These are phyloP conservation scores for Polia nebulosa DNA, from an alignment of 2,888 invertebrate species.

Conservation along the genomic window DNA sequence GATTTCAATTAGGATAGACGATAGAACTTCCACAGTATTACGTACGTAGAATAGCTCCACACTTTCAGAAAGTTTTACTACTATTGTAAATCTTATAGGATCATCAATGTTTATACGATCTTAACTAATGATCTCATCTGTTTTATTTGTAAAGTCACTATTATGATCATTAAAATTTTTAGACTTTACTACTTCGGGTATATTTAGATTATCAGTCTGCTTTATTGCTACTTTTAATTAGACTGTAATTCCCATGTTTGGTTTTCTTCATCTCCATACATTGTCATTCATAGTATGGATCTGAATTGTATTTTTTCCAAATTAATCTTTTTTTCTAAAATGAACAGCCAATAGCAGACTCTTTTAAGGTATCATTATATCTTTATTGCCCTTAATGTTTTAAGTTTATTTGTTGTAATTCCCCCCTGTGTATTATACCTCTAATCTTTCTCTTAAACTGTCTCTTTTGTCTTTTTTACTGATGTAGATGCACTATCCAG, in stretches of 20 bases:
- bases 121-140: slow-evolving; percentile 50
- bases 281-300: slow-evolving; percentile 55
- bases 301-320: slow-evolving; percentile 20
- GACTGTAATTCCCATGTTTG: slow-evolving; percentile 33
- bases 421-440: slow-evolving; percentile 3
- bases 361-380: slow-evolving; percentile 16
- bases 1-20: slow-evolving; percentile 54
- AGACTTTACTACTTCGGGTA: slow-evolving; percentile 25
- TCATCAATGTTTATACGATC: slow-evolving; percentile 40
- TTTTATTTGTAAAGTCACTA: slow-evolving; percentile 45
- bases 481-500: slow-evolving; percentile 63
- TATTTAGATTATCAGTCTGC: slow-evolving; percentile 55
- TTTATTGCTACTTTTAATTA: slow-evolving; percentile 28
- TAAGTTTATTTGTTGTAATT: slow-evolving; percentile 20
- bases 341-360: slow-evolving; percentile 67
- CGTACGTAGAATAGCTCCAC: slow-evolving; percentile 54
- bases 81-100: slow-evolving; percentile 38
- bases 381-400: slow-evolving; percentile 11
- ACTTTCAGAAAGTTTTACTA: slow-evolving; percentile 46
- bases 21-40: slow-evolving; percentile 54
- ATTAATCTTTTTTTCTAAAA: slow-evolving; percentile 21
- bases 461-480: slow-evolving; percentile 11
- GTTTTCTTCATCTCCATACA: slow-evolving; percentile 48
- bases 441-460: slow-evolving; percentile 5
- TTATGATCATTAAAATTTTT: slow-evolving; percentile 41